Base-by-base conservation (phyloP, 2,888 invertebrate genomes). In the Ophion ventricosus region DNA sequence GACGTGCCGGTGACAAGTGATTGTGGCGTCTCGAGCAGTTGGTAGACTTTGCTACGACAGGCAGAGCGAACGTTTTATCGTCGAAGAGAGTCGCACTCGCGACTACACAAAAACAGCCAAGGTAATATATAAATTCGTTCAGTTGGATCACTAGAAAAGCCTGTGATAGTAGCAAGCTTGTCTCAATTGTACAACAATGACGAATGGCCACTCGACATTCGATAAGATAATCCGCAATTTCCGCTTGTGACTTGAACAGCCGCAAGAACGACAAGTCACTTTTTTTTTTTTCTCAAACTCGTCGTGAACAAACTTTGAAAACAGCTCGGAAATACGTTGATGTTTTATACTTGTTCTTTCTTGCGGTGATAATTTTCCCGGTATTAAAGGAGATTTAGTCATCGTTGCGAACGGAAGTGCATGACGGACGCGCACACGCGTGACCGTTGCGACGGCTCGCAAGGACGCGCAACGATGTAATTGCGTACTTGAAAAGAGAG, bases 71-170 rank as follows among this genome's bases (percentile, higher is more conserved):
- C 81, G 72, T 79, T 82, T 67, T 49, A 66, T 72, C 56, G 54
- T 82, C 49, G 76, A 63, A 66, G 79, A 74, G 85, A 66, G 87
- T 83, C 84, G 87, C 84, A 23, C 49, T 74, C 23, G 84, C 84
- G 87, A 74, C 86, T 85, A 84, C 77, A 84, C 67, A 85, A 64
- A 77, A 85, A 59, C 75, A 81, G n/a, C 75, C 86, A 86, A 87
- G 87, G 87, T 86, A 80, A 43, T 84, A 29, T 56, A 26, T 2
- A 26, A 14, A 14, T 14, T 17, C 17, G 17, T 49, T 49, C 17
- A 14, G 49, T 49, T 49, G 49, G 17, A 49, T 49, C 49, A 4
- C 2, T 49, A 17, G 49, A 49, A 49, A n/a, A n/a, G n/a, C n/a
- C n/a, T n/a, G n/a, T n/a, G n/a, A n/a, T n/a, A n/a, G n/a, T n/a